Conservation (phyloP, 2,888 invertebrate genomes). For the Tenthredo mesomela region DNA sequence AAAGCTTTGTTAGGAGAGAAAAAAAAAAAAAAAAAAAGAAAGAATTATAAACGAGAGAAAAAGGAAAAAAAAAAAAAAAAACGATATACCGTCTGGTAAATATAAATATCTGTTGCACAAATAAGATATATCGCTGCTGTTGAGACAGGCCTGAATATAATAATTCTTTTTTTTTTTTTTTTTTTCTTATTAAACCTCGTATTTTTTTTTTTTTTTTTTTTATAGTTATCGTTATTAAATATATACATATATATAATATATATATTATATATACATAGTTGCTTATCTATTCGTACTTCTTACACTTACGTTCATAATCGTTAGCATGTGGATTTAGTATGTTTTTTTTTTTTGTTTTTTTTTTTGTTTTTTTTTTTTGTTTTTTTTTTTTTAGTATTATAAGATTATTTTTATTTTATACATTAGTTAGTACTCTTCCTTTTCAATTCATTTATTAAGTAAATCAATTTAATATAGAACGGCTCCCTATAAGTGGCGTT, state of each 20-base stretch:
- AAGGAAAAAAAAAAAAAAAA: conserved; percentile 30
- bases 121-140: conserved; percentile 49
- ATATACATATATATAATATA: background rate
- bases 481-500: conserved; percentile 55
- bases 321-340: conserved; percentile 50
- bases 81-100: background rate
- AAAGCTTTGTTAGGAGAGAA: background rate
- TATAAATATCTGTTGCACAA: conserved; percentile 44
- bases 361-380: conserved; percentile 52
- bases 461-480: conserved; percentile 59
- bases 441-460: conserved; percentile 59
- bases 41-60: background rate
- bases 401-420: conserved; percentile 58
- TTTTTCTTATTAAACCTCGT: conserved; percentile 17
- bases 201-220: conserved; percentile 48
- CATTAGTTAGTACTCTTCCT: conserved; percentile 60
- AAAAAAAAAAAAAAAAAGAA: background rate
- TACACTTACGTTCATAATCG: conserved; percentile 49
- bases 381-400: conserved; percentile 45
- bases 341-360: conserved; percentile 53
- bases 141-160: conserved; percentile 46
- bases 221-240: conserved; percentile 52
- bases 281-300: conserved; percentile 50
- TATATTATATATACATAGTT: conserved; percentile 10
- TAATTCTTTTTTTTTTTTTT: conserved; percentile 16